Evolutionary conservation across 2,113 vertebrate genomes (phyloP), one percentile per base, ranked within the genome.

Genomic region (Paradisaea rubra): DNA sequence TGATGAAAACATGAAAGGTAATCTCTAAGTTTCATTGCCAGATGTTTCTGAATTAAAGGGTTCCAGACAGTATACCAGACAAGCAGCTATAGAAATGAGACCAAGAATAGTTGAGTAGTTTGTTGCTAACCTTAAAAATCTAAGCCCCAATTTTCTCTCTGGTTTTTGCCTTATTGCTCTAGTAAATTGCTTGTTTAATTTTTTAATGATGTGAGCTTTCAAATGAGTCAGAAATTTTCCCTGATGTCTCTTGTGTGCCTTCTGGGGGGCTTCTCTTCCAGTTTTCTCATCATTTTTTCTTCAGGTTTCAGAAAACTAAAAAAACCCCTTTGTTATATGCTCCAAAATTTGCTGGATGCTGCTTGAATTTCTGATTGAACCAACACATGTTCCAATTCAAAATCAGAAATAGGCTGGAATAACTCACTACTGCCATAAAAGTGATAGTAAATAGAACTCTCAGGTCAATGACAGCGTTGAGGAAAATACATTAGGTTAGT

Each of bases 1-100:
- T 4, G 71, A 94, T 94, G 94, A 97, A 93, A 97, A 93, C 54
- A 31, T 50, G 91, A 94, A 95, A 96, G 93, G 84, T 96, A 96
- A 96, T 96, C 85, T 93, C 81, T 39, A 95, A 76, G 81, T 96
- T 96, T 97, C 94, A 94, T 84, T 97, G 96, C 95, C 96, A 98
- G 95, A 96, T 97, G 96, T 97, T 87, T 89, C 70, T 61, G 69
- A 94, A 91, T 79, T 88, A 86, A 96, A 82, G 84, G 73, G 86
- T 93, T 96, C 89, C 96, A 96, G 81, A 92, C 49, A 90, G 65
- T 81, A 88, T 7, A 19, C 71, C 88, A 97, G 89, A 69, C 72
- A 91, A 92, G 44, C 24, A 76, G 69, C 44, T 79, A 57, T 3
- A 72, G 78, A 92, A 92, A 76, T 1, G 0, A 92, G 69, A 77